Conservation (phyloP, 1,140 invertebrate genomes). For the Drosophila ohnishii region DNA sequence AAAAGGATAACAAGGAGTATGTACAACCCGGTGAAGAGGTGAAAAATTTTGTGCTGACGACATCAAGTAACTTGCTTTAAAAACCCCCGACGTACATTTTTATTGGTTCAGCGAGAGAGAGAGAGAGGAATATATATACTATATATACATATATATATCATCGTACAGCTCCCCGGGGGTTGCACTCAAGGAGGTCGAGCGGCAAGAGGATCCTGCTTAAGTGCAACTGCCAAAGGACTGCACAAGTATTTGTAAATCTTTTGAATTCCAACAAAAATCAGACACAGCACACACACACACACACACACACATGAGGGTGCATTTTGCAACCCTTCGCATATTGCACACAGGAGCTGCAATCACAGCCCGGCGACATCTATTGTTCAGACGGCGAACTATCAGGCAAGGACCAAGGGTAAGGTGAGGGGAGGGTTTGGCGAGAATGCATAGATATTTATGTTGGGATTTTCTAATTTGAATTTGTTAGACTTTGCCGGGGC, state of each 20-base stretch:
- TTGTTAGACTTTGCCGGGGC: constrained; percentile 64
- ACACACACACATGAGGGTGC: constrained; percentile 51
- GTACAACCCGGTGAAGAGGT: constrained; percentile 63
- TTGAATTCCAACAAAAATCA: constrained; percentile 78
- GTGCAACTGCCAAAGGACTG: constrained; percentile 72
- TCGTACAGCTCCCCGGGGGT: constrained; percentile 40
- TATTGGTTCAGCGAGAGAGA: constrained; percentile 65
- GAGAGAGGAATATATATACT: constrained; percentile 17
- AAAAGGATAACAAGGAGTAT: constrained; percentile 46
- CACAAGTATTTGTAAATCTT: constrained; percentile 81
- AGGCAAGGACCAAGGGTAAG: not conserved
- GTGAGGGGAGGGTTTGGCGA: not conserved
- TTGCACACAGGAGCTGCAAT: constrained; percentile 45
- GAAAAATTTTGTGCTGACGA: constrained; percentile 79
- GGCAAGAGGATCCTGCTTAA: constrained; percentile 64
- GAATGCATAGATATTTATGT: constrained; percentile 79
- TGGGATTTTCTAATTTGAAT: constrained; percentile 81
- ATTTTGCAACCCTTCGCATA: constrained; percentile 73
- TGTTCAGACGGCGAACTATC: constrained; percentile 68
- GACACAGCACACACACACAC: constrained; percentile 41
- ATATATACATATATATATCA: constrained; percentile 3
- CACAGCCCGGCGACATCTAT: constrained; percentile 77
- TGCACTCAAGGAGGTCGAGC: constrained; percentile 59
- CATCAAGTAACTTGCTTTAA: constrained; percentile 66
- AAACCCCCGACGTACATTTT: constrained; percentile 64